These are phyloP conservation scores for Hipparchia semele DNA, from an alignment of 2,888 invertebrate genomes.

Conservation along the genomic window DNA sequence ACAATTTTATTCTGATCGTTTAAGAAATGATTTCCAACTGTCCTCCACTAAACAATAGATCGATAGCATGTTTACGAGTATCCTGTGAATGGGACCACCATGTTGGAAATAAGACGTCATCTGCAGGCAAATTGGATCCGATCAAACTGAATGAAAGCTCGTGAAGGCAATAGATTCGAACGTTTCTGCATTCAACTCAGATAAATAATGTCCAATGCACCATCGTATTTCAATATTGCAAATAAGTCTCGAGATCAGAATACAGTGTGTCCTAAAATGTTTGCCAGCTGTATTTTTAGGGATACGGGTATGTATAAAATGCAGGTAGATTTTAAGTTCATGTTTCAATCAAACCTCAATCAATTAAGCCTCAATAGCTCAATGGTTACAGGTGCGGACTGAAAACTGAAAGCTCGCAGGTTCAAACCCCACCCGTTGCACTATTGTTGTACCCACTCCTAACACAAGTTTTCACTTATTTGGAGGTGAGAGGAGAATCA, in stretches of 20 bases:
- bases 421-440: too few relatives aligned
- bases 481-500: too few relatives aligned
- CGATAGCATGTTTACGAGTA: conserved; percentile 25
- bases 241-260: conserved; percentile 19
- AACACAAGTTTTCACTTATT: too few relatives aligned
- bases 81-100: conserved; percentile 65
- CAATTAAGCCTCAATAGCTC: too few relatives aligned
- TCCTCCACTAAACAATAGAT: conserved; percentile 28
- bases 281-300: neutral
- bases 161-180: conserved; percentile 71
- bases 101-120: conserved; percentile 75
- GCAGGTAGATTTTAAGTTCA: too few relatives aligned
- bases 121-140: conserved; percentile 68
- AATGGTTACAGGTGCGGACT: too few relatives aligned
- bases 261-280: conserved; percentile 16
- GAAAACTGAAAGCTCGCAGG: too few relatives aligned
- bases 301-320: too few relatives aligned
- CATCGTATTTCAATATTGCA: conserved; percentile 59
- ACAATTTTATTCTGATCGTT: neutral
- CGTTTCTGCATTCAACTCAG: conserved; percentile 48
- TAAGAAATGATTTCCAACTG: conserved; percentile 4
- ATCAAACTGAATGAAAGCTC: conserved; percentile 67
- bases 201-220: conserved; percentile 70
- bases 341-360: too few relatives aligned
- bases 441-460: too few relatives aligned